Evolutionary conservation across 2,888 invertebrate species (phyloP).

Genomic region (Netelia melanura): DNA sequence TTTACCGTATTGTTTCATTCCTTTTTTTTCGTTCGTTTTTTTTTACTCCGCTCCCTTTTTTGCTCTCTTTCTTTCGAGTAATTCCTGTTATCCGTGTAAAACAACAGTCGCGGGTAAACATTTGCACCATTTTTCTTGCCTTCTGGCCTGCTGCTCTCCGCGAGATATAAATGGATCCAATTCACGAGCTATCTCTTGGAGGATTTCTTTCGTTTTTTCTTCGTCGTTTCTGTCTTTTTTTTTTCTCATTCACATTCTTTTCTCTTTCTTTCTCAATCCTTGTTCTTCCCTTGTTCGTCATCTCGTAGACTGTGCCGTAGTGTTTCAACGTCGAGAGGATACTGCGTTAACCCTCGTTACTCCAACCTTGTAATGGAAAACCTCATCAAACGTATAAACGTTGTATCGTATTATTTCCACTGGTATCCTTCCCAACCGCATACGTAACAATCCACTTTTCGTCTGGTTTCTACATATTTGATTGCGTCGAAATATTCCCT

Average conservation of each 20-base stretch:
- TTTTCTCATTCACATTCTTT: constrained; percentile 3
- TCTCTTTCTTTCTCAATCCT: background rate
- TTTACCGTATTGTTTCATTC: constrained; percentile 31
- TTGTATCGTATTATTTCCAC: too few species aligned
- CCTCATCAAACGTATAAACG: too few species aligned
- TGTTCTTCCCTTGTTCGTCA: background rate
- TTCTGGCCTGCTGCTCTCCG: constrained; percentile 8
- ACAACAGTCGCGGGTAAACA: constrained; percentile 44
- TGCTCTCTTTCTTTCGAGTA: constrained; percentile 18
- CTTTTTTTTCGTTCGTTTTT: background rate
- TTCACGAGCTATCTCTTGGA: constrained; percentile 22
- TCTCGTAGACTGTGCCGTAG: too few species aligned
- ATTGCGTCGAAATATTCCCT: background rate
- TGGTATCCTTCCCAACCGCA: background rate
- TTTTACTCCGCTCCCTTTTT: too few species aligned
- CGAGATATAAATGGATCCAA: constrained; percentile 49
- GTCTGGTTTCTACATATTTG: background rate
- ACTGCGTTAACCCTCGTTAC: too few species aligned
- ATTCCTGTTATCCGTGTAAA: constrained; percentile 40
- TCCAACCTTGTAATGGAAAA: too few species aligned
- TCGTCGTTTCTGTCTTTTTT: background rate
- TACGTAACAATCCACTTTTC: background rate
- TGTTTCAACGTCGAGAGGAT: too few species aligned
- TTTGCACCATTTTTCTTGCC: constrained; percentile 35
- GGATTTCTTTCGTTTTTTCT: constrained; percentile 17